A percentile compares a stretch with the other conserved stretches of the same genome.
Conservation (phyloP, 2,113 vertebrate genomes). For the Macroglossus sobrinus region DNA sequence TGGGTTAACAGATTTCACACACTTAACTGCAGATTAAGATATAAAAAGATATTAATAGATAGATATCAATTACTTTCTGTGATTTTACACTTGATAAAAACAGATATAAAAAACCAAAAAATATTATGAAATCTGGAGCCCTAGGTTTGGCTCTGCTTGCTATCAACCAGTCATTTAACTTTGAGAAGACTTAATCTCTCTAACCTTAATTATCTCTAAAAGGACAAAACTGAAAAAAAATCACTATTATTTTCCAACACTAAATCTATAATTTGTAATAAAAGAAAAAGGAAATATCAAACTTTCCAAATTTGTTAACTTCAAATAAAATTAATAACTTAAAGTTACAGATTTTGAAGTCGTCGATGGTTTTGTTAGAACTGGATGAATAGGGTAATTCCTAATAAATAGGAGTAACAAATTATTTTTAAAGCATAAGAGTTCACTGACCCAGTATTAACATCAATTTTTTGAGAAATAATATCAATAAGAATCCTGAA, state of each 20-base stretch:
- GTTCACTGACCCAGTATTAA: neutral
- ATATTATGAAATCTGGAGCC: neutral
- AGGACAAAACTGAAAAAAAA: neutral
- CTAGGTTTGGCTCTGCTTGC: neutral
- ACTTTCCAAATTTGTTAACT: neutral
- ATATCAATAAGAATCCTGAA: neutral
- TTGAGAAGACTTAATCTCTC: neutral
- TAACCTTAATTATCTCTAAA: neutral
- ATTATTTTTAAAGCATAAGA: neutral
- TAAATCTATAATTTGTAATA: conserved; percentile 5
- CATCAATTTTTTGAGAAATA: neutral
- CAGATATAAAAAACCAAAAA: neutral
- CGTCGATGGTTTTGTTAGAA: neutral
- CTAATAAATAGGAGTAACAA: neutral
- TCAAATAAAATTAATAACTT: neutral
- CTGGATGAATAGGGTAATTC: neutral
- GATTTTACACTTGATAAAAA: conserved; percentile 14
- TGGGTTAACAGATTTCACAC: conserved; percentile 16
- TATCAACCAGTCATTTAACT: neutral
- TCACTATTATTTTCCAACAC: neutral
- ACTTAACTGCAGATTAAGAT: neutral
- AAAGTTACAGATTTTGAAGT: neutral
- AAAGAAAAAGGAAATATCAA: neutral
- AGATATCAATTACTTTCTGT: neutral
- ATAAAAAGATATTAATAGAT: neutral